Evolutionary conservation across 2,888 invertebrate genomes (phyloP), one percentile per base, ranked within the genome.

Genomic region (Leucoptera coffeella): DNA sequence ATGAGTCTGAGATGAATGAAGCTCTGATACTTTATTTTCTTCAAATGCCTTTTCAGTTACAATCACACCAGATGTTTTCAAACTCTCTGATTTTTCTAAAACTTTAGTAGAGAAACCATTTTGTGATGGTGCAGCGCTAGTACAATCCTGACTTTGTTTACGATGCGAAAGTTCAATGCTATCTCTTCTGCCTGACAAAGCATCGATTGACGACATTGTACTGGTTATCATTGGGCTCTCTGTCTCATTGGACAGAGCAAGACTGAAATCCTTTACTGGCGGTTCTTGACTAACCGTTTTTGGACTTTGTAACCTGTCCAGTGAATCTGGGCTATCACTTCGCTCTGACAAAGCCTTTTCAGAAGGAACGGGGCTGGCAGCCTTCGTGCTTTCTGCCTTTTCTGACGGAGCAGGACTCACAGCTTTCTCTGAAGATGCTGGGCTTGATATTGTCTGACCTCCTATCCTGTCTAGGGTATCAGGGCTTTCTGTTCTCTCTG

Each of bases 11-110:
- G n/a, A n/a, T n/a, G n/a, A n/a, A n/a, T n/a, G n/a, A n/a, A n/a
- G n/a, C n/a, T n/a, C n/a, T n/a, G n/a, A n/a, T n/a, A 14, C 11
- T 21, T 15, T 15, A 15, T 30, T 29, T 29, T 25, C 25, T 20
- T 29, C 22, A 25, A 12, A 13, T 12, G 30, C 25, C 19, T 26
- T 23, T 27, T 31, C 14, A 28, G 32, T 21, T 29, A 27, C 1
- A 9, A 14, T 17, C 25, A 7, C 9, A 6, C 17, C 17, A 6
- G 17, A 9, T 12, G 2, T 19, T 4, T 6, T 10, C 15, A 15
- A 15, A 12, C 27, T 27, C 7, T n/a, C 4, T 9, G 13, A 12
- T 22, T 7, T 19, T 12, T 19, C 20, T 17, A 17, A 17, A 17
- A 17, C 17, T 17, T 17, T 17, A 6, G 6, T 9, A 17, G 17